A percentile compares a stretch with the other conserved stretches of the same genome.
Conservation (phyloP, 37 sponge, comb jelly and placozoan species). For the Beroe forskalii region DNA sequence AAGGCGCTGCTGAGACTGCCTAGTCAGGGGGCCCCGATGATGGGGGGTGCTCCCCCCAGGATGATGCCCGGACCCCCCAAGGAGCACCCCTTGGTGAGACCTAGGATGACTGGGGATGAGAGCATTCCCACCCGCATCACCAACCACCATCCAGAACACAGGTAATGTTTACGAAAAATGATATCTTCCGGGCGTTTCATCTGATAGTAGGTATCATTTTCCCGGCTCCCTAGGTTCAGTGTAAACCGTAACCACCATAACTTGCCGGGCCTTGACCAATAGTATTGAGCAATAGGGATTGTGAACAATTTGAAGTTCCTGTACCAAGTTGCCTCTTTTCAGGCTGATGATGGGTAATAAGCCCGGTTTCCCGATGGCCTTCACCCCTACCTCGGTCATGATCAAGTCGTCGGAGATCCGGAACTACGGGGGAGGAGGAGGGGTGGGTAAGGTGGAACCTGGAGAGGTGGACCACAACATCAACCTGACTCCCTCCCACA, state of each 20-base stretch:
- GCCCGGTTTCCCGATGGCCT: slow-evolving; percentile 56
- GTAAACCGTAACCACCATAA: too few species aligned
- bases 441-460: not conserved
- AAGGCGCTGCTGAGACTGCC: slow-evolving; percentile 45
- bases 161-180: too few species aligned
- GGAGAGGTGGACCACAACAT: slow-evolving; percentile 51
- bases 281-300: too few species aligned
- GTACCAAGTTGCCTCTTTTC: too few species aligned
- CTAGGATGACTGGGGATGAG: slow-evolving; percentile 45
- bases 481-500: slow-evolving; percentile 63
- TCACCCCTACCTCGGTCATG: slow-evolving; percentile 58
- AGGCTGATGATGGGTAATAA: slow-evolving; percentile 40
- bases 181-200: too few species aligned
- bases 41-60: not conserved
- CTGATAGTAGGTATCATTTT: too few species aligned
- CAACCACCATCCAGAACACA: slow-evolving; percentile 33
- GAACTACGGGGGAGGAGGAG: too few species aligned
- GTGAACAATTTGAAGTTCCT: too few species aligned
- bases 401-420: slow-evolving; percentile 42
- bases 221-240: too few species aligned
- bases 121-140: slow-evolving; percentile 58
- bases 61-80: not conserved
- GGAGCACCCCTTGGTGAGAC: slow-evolving; percentile 11
- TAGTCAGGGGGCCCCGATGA: slow-evolving; percentile 24
- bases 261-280: too few species aligned